Evolutionary conservation across 2,888 invertebrate species (phyloP).

Genomic region (Apotomis turbidana): DNA sequence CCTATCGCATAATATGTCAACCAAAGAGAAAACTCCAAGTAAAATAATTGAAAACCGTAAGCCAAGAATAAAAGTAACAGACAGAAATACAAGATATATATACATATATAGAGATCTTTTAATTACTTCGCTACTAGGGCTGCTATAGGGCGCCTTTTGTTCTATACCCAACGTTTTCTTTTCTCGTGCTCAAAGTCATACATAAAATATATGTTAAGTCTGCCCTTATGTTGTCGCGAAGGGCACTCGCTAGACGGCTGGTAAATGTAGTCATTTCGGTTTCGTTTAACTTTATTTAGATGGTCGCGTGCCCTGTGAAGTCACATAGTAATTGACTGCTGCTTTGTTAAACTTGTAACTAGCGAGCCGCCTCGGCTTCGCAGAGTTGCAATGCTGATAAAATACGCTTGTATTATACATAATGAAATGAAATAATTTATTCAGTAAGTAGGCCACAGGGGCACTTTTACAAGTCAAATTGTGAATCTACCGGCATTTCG

Average conservation of each 20-base stretch:
- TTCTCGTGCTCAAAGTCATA: neutral
- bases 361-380: too few relatives aligned
- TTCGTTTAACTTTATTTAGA: neutral
- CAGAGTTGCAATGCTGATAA: too few relatives aligned
- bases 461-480: too few relatives aligned
- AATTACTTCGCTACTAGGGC: neutral
- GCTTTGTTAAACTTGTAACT: too few relatives aligned
- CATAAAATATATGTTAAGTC: slow-evolving; percentile 1
- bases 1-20: neutral
- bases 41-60: neutral
- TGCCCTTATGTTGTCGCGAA: neutral
- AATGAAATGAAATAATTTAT: too few relatives aligned
- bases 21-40: neutral
- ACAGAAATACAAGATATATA: neutral
- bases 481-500: too few relatives aligned
- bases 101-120: neutral
- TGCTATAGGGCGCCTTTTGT: neutral
- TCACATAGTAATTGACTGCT: too few relatives aligned
- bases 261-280: neutral
- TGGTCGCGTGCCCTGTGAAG: too few relatives aligned
- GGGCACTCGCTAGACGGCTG: neutral
- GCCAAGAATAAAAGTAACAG: neutral
- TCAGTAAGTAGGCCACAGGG: too few relatives aligned
- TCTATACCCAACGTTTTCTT: neutral
- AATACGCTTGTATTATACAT: too few relatives aligned